A percentile compares a stretch with the other conserved stretches of the same genome.
phyloP scores from a whole-genome alignment of 2,888 invertebrate species.

The Teleiodes luculella region DNA sequence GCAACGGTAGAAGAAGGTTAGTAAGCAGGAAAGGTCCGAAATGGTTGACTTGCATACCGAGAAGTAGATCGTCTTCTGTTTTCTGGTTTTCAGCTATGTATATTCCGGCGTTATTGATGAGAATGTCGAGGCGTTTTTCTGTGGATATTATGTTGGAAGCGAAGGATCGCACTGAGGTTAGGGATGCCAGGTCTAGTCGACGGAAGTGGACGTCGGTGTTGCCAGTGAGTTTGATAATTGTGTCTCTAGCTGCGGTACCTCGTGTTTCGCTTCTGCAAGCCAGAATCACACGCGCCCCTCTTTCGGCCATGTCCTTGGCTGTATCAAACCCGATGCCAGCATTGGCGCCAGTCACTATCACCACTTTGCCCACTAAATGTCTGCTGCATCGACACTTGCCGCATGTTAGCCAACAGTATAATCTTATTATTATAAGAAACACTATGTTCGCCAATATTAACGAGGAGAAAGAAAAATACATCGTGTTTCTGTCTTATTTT shows the following conservation, averaged over 20 bases:
- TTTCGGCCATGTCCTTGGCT: conserved; percentile 82
- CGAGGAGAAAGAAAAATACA: conserved; percentile 23
- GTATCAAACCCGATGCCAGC: conserved; percentile 89
- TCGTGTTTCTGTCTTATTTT: not conserved
- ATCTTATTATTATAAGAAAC: conserved; percentile 21
- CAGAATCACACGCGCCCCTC: conserved; percentile 87
- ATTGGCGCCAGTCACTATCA: conserved; percentile 90
- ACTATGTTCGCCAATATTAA: conserved; percentile 29
- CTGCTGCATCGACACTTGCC: conserved; percentile 48
- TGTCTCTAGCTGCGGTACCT: conserved; percentile 75
- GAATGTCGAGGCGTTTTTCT: conserved; percentile 75
- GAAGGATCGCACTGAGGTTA: conserved; percentile 79
- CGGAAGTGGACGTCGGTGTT: conserved; percentile 55
- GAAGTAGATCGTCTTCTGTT: conserved; percentile 80
- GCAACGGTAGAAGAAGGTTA: conserved; percentile 73
- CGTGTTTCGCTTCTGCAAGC: conserved; percentile 85
- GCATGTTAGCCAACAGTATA: conserved; percentile 39
- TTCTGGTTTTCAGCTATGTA: conserved; percentile 51
- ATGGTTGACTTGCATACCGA: conserved; percentile 77
- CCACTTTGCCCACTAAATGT: conserved; percentile 87
- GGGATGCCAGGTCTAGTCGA: conserved; percentile 70
- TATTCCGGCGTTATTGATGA: conserved; percentile 81
- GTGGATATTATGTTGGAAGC: conserved; percentile 73
- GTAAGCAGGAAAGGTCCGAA: conserved; percentile 84
- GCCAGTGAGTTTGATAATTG: conserved; percentile 41